Evolutionary conservation across 1,140 invertebrate genomes (phyloP).

Genomic region (Drosophila lacertosa): DNA sequence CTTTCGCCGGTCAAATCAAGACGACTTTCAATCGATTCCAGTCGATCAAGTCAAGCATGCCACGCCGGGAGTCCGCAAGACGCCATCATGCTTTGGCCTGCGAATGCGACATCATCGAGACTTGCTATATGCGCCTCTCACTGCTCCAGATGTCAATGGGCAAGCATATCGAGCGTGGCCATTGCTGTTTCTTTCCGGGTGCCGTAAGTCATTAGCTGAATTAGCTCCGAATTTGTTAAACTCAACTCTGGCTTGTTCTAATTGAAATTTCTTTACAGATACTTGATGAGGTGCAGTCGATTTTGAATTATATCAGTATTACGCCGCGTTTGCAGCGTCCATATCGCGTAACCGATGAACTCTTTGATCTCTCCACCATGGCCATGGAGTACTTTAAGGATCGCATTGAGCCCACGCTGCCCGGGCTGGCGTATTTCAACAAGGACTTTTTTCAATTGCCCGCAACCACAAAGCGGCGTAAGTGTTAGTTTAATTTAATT

Average conservation of each 20-base stretch:
- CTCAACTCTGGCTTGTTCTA: neutral
- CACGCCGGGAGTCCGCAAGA: constrained; percentile 92
- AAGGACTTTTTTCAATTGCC: constrained; percentile 87
- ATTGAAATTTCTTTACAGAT: constrained; percentile 84
- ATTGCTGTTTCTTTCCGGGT: constrained; percentile 95
- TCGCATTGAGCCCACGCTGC: constrained; percentile 93
- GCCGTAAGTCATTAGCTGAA: constrained; percentile 87
- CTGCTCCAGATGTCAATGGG: constrained; percentile 95
- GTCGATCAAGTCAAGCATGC: constrained; percentile 94
- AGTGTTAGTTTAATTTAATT: constrained; percentile 2
- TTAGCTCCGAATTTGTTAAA: neutral
- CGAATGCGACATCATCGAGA: constrained; percentile 95
- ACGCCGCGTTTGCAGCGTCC: constrained; percentile 92
- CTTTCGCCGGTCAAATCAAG: constrained; percentile 91
- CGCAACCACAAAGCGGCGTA: constrained; percentile 74
- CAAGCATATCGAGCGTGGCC: constrained; percentile 94
- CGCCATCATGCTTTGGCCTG: constrained; percentile 93
- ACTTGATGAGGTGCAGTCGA: constrained; percentile 90
- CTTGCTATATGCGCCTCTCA: constrained; percentile 93
- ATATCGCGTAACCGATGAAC: constrained; percentile 94
- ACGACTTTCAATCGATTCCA: constrained; percentile 93
- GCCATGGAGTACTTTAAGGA: constrained; percentile 97
- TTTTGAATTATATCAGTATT: constrained; percentile 92
- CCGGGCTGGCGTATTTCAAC: constrained; percentile 94
- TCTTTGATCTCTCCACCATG: constrained; percentile 96